A percentile compares a stretch with the other conserved stretches of the same genome.
phyloP scores from a whole-genome alignment of 2,113 vertebrate genomes.

The Amphiprion ocellaris region DNA sequence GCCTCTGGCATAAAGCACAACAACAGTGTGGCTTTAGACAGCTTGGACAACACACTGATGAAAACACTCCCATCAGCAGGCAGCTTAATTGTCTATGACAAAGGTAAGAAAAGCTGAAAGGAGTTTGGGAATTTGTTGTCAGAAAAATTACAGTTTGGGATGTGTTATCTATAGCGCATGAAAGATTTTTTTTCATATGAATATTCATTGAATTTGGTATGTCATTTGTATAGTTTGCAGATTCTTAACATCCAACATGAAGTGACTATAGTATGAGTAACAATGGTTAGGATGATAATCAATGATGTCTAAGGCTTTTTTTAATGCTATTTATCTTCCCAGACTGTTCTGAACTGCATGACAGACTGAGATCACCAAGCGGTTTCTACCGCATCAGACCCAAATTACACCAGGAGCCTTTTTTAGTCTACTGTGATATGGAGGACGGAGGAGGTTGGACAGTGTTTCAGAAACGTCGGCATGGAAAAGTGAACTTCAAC shows the following conservation, averaged over 20 bases:
- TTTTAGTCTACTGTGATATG: conserved; percentile 93
- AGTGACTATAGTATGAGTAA: background rate
- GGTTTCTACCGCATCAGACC: conserved; percentile 91
- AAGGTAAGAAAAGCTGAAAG: conserved; percentile 77
- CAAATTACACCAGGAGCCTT: conserved; percentile 82
- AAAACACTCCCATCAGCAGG: conserved; percentile 80
- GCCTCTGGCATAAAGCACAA: conserved; percentile 55
- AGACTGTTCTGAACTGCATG: conserved; percentile 90
- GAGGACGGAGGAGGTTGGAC: conserved; percentile 93
- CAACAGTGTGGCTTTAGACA: conserved; percentile 38
- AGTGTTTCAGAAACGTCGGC: conserved; percentile 88
- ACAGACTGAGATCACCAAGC: conserved; percentile 76
- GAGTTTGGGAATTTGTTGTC: background rate
- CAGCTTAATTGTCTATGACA: conserved; percentile 88
- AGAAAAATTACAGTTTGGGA: too few relatives aligned
- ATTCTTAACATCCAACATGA: background rate
- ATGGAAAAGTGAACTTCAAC: conserved; percentile 90
- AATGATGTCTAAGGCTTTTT: background rate
- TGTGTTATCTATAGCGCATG: too few relatives aligned
- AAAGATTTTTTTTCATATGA: too few relatives aligned
- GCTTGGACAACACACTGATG: conserved; percentile 7
- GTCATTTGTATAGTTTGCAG: background rate
- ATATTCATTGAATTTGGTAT: too few relatives aligned
- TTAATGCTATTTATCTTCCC: background rate
- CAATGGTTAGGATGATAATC: background rate